Evolutionary conservation across 2,113 vertebrate genomes (phyloP), one percentile per base, ranked within the genome.

Genomic region (Malaclemys terrapin): DNA sequence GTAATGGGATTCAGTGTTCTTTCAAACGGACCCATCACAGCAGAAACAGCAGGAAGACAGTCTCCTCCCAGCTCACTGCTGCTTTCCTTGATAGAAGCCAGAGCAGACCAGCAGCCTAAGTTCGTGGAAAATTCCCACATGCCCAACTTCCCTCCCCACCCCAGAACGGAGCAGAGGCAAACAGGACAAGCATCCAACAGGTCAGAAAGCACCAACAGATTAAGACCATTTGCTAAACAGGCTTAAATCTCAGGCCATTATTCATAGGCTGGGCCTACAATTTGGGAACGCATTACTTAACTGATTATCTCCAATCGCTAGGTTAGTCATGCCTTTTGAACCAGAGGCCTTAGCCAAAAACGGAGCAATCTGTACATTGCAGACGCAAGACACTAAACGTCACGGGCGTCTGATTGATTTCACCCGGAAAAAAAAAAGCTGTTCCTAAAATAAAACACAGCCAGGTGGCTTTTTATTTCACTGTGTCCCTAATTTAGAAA

Each of bases 241-340:
- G 80, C 90, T 79, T 90, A 82, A 89, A 93, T 90, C 80, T 82
- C 84, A 47, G 80, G 84, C 52, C 42, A 76, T 88, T 94, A 93
- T 87, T 93, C 92, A 85, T 80, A 59, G 95, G 79, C 84, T 42
- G 65, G 90, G 76, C 80, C 91, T 79, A 42, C 81, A 93, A 95
- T 62, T 92, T 93, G 92, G 95, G 93, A 96, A 89, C 78, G 94
- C 42, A 95, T 95, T 87, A 94, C 91, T 78, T 90, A 91, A 93
- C 16, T 89, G 89, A 95, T 92, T 86, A 95, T 52, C 13, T 29
- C 84, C 89, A 91, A 96, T 94, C 29, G 84, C 31, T 75, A 89
- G 45, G 72, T 56, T 85, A 84, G 50, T 62, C 87, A 90, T 80
- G 10, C 19, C 69, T 81, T 93, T 47, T 10, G 47, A 91, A 89